phyloP scores from a whole-genome alignment of 2,113 vertebrate genomes.

The Struthio camelus region DNA sequence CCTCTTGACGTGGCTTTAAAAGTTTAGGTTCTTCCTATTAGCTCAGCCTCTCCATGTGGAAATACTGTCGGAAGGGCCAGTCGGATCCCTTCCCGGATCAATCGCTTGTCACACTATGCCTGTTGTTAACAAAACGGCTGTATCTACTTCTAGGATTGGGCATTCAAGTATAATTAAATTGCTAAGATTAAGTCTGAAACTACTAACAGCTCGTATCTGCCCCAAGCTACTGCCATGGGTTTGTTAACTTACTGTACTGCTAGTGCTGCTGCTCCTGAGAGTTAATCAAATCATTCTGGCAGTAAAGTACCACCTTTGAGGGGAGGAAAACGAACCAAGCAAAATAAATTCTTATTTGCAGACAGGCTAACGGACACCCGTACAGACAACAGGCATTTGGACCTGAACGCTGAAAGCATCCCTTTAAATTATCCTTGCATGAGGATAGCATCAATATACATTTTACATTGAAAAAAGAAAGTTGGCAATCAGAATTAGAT shows the following conservation, averaged over 20 bases:
- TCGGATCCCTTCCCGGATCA: background rate
- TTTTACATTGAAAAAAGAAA: background rate
- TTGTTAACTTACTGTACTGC: background rate
- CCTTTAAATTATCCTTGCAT: background rate
- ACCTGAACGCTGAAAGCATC: fast-evolving
- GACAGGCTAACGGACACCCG: too few relatives aligned
- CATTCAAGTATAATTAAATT: background rate
- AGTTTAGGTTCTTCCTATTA: background rate
- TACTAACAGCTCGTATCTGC: background rate
- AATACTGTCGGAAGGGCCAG: fast-evolving
- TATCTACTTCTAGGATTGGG: fast-evolving
- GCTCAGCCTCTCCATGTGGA: background rate
- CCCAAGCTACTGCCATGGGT: background rate
- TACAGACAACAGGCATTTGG: background rate
- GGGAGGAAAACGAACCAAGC: background rate
- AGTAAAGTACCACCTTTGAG: fast-evolving
- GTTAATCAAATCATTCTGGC: background rate
- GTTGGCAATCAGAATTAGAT: background rate
- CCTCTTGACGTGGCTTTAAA: fast-evolving
- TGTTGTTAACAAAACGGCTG: background rate
- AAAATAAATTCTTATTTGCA: background rate
- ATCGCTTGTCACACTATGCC: background rate
- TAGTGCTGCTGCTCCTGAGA: background rate
- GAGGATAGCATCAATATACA: background rate
- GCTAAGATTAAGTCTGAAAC: background rate